Evolutionary conservation across 2,797 vertebrate genomes (phyloP), one percentile per base, ranked within the genome.

Genomic region (Premnoplex brunnescens): DNA sequence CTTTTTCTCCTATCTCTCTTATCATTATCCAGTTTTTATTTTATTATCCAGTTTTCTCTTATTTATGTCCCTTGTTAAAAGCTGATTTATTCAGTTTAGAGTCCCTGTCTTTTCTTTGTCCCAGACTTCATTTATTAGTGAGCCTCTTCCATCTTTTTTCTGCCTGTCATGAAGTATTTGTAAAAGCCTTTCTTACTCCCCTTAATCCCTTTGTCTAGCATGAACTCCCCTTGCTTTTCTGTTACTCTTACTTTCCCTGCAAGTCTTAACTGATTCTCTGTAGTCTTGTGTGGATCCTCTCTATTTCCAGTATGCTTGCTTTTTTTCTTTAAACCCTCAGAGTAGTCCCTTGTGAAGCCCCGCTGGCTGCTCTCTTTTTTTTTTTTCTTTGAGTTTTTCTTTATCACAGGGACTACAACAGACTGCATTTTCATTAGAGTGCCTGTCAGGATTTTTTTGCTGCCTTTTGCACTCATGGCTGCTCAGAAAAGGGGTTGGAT

Each of bases 61-160:
- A 83, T 95, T 96, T 85, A 89, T 73, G 85, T 94, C 54, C 80
- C 91, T 95, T 85, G 43, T 94, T 95, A 95, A 95, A 95, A 75
- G 88, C 28, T 2, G 5, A 73, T 93, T 94, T 82, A 95, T 89
- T 96, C 71, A 69, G 83, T 96, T 93, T 60, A 83, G 89, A 94
- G 88, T 96, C 89, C 69, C 82, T 75, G 64, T 32, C 85, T 96
- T 93, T 91, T 95, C 89, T 88, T 92, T 79, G 81, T 73, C 85
- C 54, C 26, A 82, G 69, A 15, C 14, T 63, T 95, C 96, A 90
- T 96, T 97, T 97, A 85, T 95, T 96, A 96, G 85, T 12, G 10
- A 96, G 52, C 21, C 52, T 95, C 84, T 94, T 95, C 94, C 73
- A 74, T 97, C 76, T 75, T 71, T 76, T 80, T 93, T 91, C 93